phyloP scores from a whole-genome alignment of 1,140 invertebrate genomes.

The Akabosia matsudoensis region DNA sequence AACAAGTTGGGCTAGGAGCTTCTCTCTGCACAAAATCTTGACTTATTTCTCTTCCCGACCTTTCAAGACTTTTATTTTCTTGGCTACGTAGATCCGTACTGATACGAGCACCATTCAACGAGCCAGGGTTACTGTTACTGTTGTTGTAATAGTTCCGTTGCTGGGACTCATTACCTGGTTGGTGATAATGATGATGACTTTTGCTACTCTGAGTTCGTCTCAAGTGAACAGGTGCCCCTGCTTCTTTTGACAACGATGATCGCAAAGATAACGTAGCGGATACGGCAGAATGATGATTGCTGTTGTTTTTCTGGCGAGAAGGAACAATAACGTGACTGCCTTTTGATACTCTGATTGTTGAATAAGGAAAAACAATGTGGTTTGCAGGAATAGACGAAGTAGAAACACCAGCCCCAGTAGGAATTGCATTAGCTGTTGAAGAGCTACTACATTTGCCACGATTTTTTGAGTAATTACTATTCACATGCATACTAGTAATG shows the following conservation, averaged over 20 bases:
- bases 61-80: not conserved
- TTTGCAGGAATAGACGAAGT: not conserved
- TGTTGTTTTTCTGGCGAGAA: not conserved
- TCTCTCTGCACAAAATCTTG: too few relatives aligned
- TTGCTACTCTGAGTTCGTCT: slow-evolving; percentile 44
- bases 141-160: not conserved
- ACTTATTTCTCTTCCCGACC: too few relatives aligned
- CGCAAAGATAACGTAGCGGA: not conserved
- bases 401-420: slow-evolving; percentile 18
- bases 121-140: slow-evolving; percentile 7
- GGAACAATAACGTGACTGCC: slow-evolving; percentile 10
- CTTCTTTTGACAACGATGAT: not conserved
- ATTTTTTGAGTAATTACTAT: not conserved
- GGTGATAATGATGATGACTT: slow-evolving; percentile 35
- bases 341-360: not conserved
- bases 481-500: slow-evolving; percentile 18
- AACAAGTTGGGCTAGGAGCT: slow-evolving; percentile 1
- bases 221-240: slow-evolving; percentile 33
- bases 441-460: not conserved
- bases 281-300: slow-evolving; percentile 18
- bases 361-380: slow-evolving; percentile 16
- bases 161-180: not conserved
- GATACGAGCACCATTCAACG: too few relatives aligned
- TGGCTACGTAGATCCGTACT: too few relatives aligned
- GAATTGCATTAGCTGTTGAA: not conserved